These are phyloP conservation scores for Epinephelus moara DNA, from an alignment of 2,113 vertebrate species.

Conservation along the genomic window DNA sequence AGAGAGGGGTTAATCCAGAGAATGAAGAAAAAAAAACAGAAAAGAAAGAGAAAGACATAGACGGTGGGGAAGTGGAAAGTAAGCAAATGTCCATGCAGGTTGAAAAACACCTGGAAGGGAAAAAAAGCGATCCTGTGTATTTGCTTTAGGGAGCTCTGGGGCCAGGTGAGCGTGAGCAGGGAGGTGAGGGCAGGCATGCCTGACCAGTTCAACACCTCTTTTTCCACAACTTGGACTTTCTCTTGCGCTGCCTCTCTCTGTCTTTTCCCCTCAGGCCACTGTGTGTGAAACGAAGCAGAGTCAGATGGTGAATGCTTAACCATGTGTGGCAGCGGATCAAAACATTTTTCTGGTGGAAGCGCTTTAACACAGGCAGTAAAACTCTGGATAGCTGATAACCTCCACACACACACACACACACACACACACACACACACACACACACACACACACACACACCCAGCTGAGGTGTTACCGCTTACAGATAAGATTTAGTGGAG, in stretches of 20 bases:
- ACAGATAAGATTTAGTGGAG: conserved; percentile 63
- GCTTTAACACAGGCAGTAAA: conserved; percentile 69
- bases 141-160: conserved; percentile 37
- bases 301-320: conserved; percentile 79
- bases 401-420: conserved; percentile 6
- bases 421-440: conserved; percentile 24
- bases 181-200: conserved; percentile 40
- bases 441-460: conserved; percentile 12
- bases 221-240: conserved; percentile 55
- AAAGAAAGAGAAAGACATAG: conserved; percentile 17
- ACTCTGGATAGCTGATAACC: conserved; percentile 61
- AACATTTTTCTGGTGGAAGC: conserved; percentile 68
- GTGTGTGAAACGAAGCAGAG: conserved; percentile 57
- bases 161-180: conserved; percentile 31
- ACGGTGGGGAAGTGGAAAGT: conserved; percentile 23
- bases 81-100: conserved; percentile 45
- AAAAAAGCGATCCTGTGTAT: conserved; percentile 3
- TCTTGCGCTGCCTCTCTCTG: background rate
- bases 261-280: conserved; percentile 32
- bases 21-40: conserved; percentile 22
- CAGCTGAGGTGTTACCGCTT: conserved; percentile 36
- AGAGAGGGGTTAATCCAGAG: conserved; percentile 38
- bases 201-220: conserved; percentile 58
- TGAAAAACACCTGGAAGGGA: background rate
- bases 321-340: conserved; percentile 73